Conservation (phyloP, 2,888 invertebrate species). For the Oxytorus armatus region DNA sequence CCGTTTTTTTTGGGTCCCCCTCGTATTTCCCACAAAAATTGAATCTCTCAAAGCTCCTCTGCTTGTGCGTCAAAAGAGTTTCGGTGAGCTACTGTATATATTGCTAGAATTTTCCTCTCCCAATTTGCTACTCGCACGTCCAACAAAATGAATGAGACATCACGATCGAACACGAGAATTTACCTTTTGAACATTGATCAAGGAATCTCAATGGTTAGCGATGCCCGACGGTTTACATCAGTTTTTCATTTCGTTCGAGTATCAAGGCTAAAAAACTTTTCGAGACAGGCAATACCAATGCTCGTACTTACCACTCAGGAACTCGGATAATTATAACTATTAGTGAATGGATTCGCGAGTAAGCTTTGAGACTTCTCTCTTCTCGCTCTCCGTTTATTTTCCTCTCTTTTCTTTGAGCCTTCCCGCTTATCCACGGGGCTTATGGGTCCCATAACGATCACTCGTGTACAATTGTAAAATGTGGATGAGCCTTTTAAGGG, state of each 20-base stretch:
- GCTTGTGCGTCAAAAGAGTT: background rate
- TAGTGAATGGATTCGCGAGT: conserved; percentile 11
- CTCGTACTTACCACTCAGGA: background rate
- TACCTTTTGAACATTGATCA: conserved; percentile 31
- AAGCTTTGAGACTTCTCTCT: conserved; percentile 17
- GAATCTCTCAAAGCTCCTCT: too few relatives aligned
- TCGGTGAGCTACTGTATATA: background rate
- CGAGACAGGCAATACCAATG: background rate
- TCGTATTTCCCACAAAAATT: too few relatives aligned
- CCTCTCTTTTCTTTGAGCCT: background rate
- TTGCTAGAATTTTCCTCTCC: background rate
- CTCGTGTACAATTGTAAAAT: conserved; percentile 54
- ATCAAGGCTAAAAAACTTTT: background rate
- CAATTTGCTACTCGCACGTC: background rate
- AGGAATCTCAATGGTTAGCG: conserved; percentile 54
- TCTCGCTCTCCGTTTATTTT: conserved; percentile 14
- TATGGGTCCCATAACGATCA: conserved; percentile 37
- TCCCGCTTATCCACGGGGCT: conserved; percentile 35
- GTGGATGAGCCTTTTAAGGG: conserved; percentile 62
- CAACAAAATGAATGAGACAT: conserved; percentile 17
- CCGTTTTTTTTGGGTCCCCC: too few relatives aligned
- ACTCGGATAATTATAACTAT: conserved; percentile 44
- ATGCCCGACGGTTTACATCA: background rate
- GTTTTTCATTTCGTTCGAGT: background rate
- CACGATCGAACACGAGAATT: conserved; percentile 40